phyloP scores from a whole-genome alignment of 2,113 vertebrate genomes.

The Plestiodon gilberti region DNA sequence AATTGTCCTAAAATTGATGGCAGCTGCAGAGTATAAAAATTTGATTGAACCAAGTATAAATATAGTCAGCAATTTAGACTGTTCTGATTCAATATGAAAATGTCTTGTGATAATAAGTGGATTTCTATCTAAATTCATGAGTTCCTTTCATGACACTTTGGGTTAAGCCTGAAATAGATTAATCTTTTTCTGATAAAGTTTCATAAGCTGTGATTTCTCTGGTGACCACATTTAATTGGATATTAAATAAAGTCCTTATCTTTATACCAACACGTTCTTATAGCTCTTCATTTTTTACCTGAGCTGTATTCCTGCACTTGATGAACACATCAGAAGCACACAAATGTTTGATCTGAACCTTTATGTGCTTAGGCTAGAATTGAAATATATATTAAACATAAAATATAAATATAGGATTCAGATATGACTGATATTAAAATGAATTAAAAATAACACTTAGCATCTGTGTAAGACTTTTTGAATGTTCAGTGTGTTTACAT shows the following conservation, averaged over 20 bases:
- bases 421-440: slow-evolving; percentile 26
- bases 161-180: slow-evolving; percentile 82
- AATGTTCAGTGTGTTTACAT: not conserved
- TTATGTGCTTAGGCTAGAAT: slow-evolving; percentile 67
- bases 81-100: slow-evolving; percentile 74
- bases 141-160: slow-evolving; percentile 79
- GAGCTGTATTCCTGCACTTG: slow-evolving; percentile 70
- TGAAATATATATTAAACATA: slow-evolving; percentile 48
- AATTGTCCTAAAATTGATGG: slow-evolving; percentile 75
- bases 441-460: not conserved
- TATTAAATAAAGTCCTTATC: slow-evolving; percentile 86
- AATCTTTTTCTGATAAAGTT: slow-evolving; percentile 84
- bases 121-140: slow-evolving; percentile 88
- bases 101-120: slow-evolving; percentile 81
- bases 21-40: slow-evolving; percentile 72
- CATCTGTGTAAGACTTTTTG: not conserved
- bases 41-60: slow-evolving; percentile 76
- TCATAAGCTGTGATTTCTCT: slow-evolving; percentile 81
- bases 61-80: slow-evolving; percentile 74
- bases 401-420: slow-evolving; percentile 43
- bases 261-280: slow-evolving; percentile 80
- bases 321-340: slow-evolving; percentile 64
- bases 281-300: slow-evolving; percentile 38
- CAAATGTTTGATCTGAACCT: slow-evolving; percentile 32
- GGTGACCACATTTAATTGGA: slow-evolving; percentile 83